Evolutionary conservation across 1,140 invertebrate species (phyloP), one percentile per base, ranked within the genome.

Genomic region (Atopsyche davidsoni): DNA sequence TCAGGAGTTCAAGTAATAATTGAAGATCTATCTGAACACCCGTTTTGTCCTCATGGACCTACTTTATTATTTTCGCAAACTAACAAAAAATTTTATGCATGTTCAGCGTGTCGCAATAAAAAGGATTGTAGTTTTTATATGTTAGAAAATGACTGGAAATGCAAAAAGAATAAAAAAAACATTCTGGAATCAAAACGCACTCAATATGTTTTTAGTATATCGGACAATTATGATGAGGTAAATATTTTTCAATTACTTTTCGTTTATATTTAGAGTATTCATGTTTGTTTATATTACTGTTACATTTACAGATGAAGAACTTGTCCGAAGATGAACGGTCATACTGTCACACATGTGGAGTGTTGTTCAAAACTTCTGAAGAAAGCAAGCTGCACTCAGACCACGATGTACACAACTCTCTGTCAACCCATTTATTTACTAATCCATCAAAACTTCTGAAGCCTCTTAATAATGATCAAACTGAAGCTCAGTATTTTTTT

Each of bases 401-500:
- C 43, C 77, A 83, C 64, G 58, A 75, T 7, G 44, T 79, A 4
- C 61, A 55, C 18, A 61, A 57, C 35, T 61, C 61, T 32, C 55
- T 84, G 7, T 67, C 66, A 3, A 67, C 80, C 60, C 50, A 73
- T 52, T 59, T 72, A 40, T 60, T 84, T 51, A 54, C 51, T 21
- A 66, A 75, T 62, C 83, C 83, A 9, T 77, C 80, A 6, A 66
- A 71, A 58, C 64, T 84, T 34, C 60, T 87, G 6, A 70, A 67
- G 59, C 79, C 83, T 2, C 59, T 82, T 7, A 70, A 78, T 14
- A 74, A 83, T 61, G 70, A 79, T 1, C 85, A 83, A 62, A 82
- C 79, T 43, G 83, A 86, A 68, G 86, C 86, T 32, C 86, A 89
- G 65, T 89, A 83, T 66, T 75, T 86, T 31, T 89, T 89, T 44